Evolutionary conservation across 1,140 invertebrate species (phyloP).

Genomic region (Leguminivora glycinivorella): DNA sequence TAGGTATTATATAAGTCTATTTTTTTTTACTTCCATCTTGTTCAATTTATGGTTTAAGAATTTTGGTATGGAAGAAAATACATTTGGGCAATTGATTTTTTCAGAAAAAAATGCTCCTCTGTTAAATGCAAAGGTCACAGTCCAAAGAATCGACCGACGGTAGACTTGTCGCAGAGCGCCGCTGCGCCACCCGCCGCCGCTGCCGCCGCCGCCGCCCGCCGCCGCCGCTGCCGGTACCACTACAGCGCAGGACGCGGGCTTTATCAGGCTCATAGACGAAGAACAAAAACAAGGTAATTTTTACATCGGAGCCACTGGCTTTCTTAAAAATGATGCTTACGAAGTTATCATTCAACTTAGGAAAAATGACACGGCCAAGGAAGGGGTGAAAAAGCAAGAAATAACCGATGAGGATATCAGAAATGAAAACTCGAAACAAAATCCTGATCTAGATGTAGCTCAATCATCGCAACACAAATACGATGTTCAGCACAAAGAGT

Average conservation of each 20-base stretch:
- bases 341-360: conserved; percentile 71
- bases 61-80: background rate
- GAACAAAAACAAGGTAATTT: conserved; percentile 56
- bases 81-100: conserved; percentile 28
- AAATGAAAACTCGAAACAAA: background rate
- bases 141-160: background rate
- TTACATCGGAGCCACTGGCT: conserved; percentile 64
- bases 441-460: background rate
- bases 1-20: background rate
- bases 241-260: conserved; percentile 31
- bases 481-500: background rate
- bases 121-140: conserved; percentile 36
- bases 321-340: conserved; percentile 65
- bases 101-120: conserved; percentile 33
- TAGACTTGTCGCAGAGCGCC: background rate
- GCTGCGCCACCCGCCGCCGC: background rate
- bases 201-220: background rate
- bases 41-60: background rate
- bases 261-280: conserved; percentile 56
- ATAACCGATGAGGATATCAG: background rate
- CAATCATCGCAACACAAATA: background rate
- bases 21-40: background rate
- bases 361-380: conserved; percentile 57
- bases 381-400: conserved; percentile 26
- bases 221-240: no score